Base-by-base conservation (phyloP, 2,797 vertebrate species). In the Poecilia wingei region DNA sequence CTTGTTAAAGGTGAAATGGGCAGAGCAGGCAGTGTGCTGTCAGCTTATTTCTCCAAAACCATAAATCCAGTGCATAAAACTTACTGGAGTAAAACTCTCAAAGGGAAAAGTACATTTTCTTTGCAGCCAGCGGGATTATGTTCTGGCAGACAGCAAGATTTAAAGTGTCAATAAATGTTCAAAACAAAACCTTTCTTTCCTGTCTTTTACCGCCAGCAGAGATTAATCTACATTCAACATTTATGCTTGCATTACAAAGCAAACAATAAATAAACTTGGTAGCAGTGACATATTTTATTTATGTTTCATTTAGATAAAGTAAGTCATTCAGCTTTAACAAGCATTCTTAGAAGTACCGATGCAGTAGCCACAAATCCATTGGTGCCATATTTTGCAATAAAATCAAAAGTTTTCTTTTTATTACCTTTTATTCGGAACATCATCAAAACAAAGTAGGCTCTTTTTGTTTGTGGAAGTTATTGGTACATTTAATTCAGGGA, bases 11-110 rank as follows among this genome's bases (percentile, higher is more conserved):
- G 90, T 94, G 91, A 93, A 92, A 90, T 89, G 85, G 89, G 87
- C 80, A 91, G 84, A 86, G 80, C 78, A 87, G 89, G 87, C 88
- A 86, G 90, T 88, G 85, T 83, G 85, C 86, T 93, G 93, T 93
- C 89, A 91, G 86, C 87, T 92, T 93, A 89, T 93, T 94, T 94
- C 89, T 92, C 82, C 86, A 85, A 90, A 94, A 91, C 89, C 91
- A 93, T 93, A 94, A 93, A 94, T 92, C 88, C 86, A 91, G 86
- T 87, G 82, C 88, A 94, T 95, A 92, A 95, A 95, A 94, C 87
- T 89, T 87, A 86, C 85, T 88, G 84, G 88, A 91, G 84, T 92
- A 92, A 94, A 94, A 92, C 82, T 87, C 82, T 85, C 84, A 87
- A 86, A 88, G 82, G 86, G 88, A 89, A 91, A 92, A 91, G 89